These are phyloP conservation scores for Eupristina koningsbergeri DNA, from an alignment of 1,140 invertebrate species.

Conservation along the genomic window DNA sequence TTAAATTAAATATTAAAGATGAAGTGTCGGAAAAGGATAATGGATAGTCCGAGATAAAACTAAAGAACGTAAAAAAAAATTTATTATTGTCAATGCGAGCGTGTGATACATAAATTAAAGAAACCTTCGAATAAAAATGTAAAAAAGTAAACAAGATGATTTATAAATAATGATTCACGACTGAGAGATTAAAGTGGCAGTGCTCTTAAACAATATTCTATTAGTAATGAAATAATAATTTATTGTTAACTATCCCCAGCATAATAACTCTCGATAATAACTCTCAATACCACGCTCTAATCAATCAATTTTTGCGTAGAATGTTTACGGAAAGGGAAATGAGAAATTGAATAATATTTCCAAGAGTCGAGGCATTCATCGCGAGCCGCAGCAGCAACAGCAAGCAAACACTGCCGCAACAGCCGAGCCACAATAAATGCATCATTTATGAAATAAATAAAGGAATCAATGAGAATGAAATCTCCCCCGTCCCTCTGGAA, in stretches of 20 bases:
- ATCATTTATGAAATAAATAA: neutral
- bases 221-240: too few relatives aligned
- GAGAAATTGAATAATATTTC: slow-evolving; percentile 2
- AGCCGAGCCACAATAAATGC: neutral
- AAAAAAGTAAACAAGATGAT: too few relatives aligned
- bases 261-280: neutral
- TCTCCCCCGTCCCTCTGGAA: too few relatives aligned
- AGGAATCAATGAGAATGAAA: neutral
- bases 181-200: too few relatives aligned
- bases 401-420: neutral
- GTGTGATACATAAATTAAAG: too few relatives aligned
- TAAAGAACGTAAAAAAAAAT: too few relatives aligned
- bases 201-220: too few relatives aligned
- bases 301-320: neutral
- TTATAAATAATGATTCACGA: neutral
- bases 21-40: neutral
- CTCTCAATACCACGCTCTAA: neutral
- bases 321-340: neutral
- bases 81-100: too few relatives aligned
- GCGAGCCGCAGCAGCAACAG: neutral
- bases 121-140: neutral
- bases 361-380: neutral
- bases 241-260: neutral
- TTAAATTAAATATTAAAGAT: neutral
- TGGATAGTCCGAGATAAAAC: too few relatives aligned